Evolutionary conservation across 2,888 invertebrate genomes (phyloP), one percentile per base, ranked within the genome.

Genomic region (Andricus quercusramuli): DNA sequence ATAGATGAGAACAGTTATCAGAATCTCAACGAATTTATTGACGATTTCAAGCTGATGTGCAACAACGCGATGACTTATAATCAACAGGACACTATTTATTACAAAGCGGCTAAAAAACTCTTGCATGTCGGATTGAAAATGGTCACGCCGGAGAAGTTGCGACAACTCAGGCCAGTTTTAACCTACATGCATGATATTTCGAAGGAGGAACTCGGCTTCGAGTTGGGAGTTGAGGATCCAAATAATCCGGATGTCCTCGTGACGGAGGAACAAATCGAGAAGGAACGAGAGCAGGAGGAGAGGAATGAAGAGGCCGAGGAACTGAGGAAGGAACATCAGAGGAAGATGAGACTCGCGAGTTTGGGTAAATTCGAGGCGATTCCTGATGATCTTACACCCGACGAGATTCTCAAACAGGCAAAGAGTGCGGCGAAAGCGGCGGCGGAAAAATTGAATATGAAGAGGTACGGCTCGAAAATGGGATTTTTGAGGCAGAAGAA

Each of bases 31-130:
- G 96, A 96, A 88, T 97, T 96, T 89, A 94, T 95, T 85, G 96
- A 95, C 82, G 99, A 99, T 93, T 98, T 99, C 92, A 96, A 97
- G 86, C 93, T 99, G 78, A 99, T 99, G 97, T 99, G 99, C 93
- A 97, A 97, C 85, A 99, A 99, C 91, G 99, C 99, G 0, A 98
- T 98, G 95, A 97, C 96, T 37, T 99, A 99, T 93, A 99, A 99
- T 93, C 97, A 98, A 85, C 95, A 96, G 0, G 99, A 99, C 85
- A 99, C 99, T 0, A 97, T 99, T 66, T 99, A 99, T 93, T 98
- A 97, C 93, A 98, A 98, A 93, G 97, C 98, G 0, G 98, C 98
- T 0, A 97, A 97, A 87, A 96, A 98, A 67, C 93, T 99, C 17
- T 94, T 98, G 0, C 97, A 98, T 89, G 95, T 96, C 0, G 98